Conservation (phyloP, 2,888 invertebrate genomes). For the Melanostoma scalare region DNA sequence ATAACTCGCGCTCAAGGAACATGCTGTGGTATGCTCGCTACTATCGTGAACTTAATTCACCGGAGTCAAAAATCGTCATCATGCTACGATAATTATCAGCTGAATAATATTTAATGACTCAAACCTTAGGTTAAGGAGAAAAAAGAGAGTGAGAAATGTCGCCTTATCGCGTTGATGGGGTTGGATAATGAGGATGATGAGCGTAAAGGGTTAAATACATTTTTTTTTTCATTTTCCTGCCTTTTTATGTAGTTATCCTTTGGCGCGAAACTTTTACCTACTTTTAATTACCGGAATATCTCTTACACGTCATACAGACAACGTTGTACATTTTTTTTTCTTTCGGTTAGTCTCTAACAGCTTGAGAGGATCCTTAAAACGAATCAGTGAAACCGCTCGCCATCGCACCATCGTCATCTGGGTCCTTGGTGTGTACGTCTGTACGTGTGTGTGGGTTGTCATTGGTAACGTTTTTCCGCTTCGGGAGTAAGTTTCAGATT, state of each 20-base stretch:
- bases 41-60: constrained; percentile 67
- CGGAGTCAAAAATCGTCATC: constrained; percentile 69
- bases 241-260: constrained; percentile 29
- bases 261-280: constrained; percentile 62
- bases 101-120: constrained; percentile 73
- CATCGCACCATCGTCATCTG: constrained; percentile 30
- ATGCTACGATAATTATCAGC: constrained; percentile 71
- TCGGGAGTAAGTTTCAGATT: constrained; percentile 54
- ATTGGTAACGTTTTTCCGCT: constrained; percentile 54
- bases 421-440: constrained; percentile 11
- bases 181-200: constrained; percentile 51
- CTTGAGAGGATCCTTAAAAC: constrained; percentile 40
- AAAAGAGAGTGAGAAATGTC: constrained; percentile 29
- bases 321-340: constrained; percentile 37
- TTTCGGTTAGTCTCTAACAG: constrained; percentile 13
- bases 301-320: constrained; percentile 53
- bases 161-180: constrained; percentile 44
- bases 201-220: constrained; percentile 41
- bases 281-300: constrained; percentile 70
- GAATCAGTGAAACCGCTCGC: constrained; percentile 34
- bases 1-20: constrained; percentile 54
- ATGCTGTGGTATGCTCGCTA: constrained; percentile 49
- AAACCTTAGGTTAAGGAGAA: constrained; percentile 51
- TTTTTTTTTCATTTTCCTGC: constrained; percentile 27
- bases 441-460: background rate